Conservation (phyloP, 92 coral and sea anemone species). For the Actinernus sp. region DNA sequence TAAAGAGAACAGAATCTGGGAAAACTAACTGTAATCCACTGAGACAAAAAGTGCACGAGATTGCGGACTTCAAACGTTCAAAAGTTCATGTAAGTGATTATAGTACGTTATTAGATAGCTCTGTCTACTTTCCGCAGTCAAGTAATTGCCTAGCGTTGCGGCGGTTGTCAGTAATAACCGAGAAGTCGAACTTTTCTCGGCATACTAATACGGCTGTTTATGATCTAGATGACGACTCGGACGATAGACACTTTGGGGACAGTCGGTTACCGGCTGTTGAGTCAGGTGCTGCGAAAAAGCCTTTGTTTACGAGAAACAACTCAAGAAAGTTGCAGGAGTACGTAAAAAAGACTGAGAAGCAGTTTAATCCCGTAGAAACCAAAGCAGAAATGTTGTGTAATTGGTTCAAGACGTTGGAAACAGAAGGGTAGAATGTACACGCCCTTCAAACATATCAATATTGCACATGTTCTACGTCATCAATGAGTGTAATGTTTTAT, state of each 20-base stretch:
- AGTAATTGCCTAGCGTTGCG: slow-evolving; percentile 6
- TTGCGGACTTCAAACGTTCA: not conserved
- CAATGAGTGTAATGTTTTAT: too few species aligned
- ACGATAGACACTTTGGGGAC: not conserved
- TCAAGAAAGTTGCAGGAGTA: slow-evolving; percentile 37
- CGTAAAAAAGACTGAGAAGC: slow-evolving; percentile 23
- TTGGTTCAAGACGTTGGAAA: slow-evolving; percentile 38
- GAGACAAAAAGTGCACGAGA: slow-evolving; percentile 35
- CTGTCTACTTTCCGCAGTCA: not conserved
- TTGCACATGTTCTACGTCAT: too few species aligned
- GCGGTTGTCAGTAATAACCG: slow-evolving; percentile 32
- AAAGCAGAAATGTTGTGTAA: slow-evolving; percentile 26
- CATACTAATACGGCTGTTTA: slow-evolving; percentile 17
- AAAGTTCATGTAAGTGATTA: not conserved
- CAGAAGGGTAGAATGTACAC: not conserved
- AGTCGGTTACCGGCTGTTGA: slow-evolving; percentile 17
- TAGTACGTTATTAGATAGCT: not conserved
- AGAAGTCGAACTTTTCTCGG: slow-evolving; percentile 27
- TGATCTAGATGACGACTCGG: slow-evolving; percentile 19
- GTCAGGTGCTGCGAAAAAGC: not conserved
- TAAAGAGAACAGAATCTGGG: not conserved
- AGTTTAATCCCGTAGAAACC: slow-evolving; percentile 26
- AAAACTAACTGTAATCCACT: slow-evolving; percentile 9
- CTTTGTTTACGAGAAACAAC: slow-evolving; percentile 1
- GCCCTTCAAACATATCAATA: too few species aligned